Conservation (phyloP, 2,888 invertebrate species). For the Polyploca ridens region DNA sequence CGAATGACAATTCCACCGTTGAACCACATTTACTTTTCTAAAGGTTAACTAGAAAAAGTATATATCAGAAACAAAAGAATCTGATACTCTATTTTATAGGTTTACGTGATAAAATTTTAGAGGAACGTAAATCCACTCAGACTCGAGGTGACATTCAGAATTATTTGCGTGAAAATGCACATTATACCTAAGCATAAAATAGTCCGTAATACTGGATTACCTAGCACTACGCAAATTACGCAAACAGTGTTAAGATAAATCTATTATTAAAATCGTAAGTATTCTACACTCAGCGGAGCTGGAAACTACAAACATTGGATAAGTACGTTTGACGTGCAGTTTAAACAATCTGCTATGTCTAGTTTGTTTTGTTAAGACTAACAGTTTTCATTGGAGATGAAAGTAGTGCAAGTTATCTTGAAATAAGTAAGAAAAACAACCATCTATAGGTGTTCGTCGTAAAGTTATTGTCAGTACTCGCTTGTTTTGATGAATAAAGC, state of each 20-base stretch:
- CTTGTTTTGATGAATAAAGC: too few species aligned
- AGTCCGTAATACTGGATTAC: neutral
- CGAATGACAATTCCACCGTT: too few species aligned
- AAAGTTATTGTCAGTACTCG: neutral
- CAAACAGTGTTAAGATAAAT: too few species aligned
- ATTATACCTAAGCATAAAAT: neutral
- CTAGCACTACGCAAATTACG: neutral
- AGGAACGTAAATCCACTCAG: constrained; percentile 2
- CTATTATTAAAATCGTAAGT: neutral
- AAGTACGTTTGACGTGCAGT: constrained; percentile 43
- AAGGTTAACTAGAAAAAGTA: too few species aligned
- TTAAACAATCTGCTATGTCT: constrained; percentile 39
- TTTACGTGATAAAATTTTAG: neutral
- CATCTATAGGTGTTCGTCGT: neutral
- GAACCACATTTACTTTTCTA: too few species aligned
- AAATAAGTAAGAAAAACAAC: constrained; percentile 16
- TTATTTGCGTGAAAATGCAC: neutral
- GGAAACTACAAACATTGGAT: constrained; percentile 37
- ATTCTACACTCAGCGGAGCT: constrained; percentile 24
- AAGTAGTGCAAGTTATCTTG: constrained; percentile 19
- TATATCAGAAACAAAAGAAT: neutral
- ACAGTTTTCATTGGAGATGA: constrained; percentile 34
- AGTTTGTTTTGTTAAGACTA: constrained; percentile 47
- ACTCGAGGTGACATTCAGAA: neutral
- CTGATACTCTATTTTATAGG: neutral